Base-by-base conservation (phyloP, 1,140 invertebrate species). In the Pseudomyrmex flavicornis region DNA sequence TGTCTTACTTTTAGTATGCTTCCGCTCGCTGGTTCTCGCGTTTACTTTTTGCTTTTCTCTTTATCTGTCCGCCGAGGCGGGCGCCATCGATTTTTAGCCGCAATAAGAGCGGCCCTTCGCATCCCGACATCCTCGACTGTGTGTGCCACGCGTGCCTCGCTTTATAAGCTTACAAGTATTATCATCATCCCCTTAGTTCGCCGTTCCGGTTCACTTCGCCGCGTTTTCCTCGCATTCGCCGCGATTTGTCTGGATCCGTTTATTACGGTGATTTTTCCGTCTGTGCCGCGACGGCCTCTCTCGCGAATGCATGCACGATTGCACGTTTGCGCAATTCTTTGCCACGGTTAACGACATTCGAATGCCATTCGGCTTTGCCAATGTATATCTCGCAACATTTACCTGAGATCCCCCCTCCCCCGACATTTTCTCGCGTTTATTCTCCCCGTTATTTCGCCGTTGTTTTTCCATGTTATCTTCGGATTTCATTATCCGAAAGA, bases 71-170 rank as follows among this genome's bases (percentile, higher is more conserved):
- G 59, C 35, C 50, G 35, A 26, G 35, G 15, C 9, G 44, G 15
- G 61, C 52, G 46, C 20, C 77, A 74, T 61, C 82, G 72, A 87
- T 87, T 86, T 85, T 86, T 83, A 74, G 52, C 58, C 26, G 58
- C 26, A 63, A 82, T 82, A 86, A 69, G 83, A 86, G 65, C 69
- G 73, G 77, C 79, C 84, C 50, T 73, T 61, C 54, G 13, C 35
- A 35, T 35, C 66, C 46, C 20, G 9, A 44, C 54, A 52, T 59
- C n/a, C 44, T 35, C 76, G 56, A 73, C 66, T 35, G 35, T 35
- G 35, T 35, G 35, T 62, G 58, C 59, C 50, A 20, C 26, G 70
- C 70, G 69, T 48, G 35, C 50, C 17, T 44, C 46, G 46, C 62
- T 82, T 82, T 75, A 75, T 75, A 74, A 62, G 69, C 70, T 75